Percentiles rank a stretch among this genome's conserved stretches.
Conservation (phyloP, 2,888 invertebrate species). For the Andricus quercusramuli region DNA sequence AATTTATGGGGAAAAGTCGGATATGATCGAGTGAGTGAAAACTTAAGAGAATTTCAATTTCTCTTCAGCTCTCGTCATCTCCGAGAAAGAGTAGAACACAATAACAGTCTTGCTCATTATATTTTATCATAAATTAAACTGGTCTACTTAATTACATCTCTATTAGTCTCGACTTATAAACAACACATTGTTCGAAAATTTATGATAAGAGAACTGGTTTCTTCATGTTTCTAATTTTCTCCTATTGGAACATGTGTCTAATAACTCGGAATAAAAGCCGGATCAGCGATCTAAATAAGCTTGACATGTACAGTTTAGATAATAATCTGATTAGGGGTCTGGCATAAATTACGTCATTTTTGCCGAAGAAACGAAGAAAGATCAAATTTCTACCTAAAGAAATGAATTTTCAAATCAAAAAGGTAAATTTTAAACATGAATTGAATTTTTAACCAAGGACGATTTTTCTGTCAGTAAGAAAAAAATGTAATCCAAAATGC, state of each 20-base stretch:
- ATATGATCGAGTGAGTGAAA: constrained; percentile 19
- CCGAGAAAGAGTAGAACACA: not conserved
- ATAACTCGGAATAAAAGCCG: not conserved
- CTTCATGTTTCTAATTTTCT: not conserved
- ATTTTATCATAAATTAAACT: not conserved
- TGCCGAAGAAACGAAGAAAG: no score
- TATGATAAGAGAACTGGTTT: not conserved
- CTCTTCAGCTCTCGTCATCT: constrained; percentile 13
- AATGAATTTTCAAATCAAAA: no score
- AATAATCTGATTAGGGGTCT: not conserved
- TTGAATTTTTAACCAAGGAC: no score
- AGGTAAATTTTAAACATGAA: no score
- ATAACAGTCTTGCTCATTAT: constrained; percentile 4
- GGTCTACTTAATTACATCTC: not conserved
- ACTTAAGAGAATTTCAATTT: constrained; percentile 23
- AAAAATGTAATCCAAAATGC: no score
- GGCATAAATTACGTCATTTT: no score
- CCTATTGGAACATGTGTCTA: not conserved
- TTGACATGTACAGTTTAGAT: not conserved
- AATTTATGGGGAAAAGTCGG: constrained; percentile 33
- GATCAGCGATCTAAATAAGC: not conserved
- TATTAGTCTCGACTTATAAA: constrained; percentile 11
- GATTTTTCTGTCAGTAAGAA: no score
- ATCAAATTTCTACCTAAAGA: no score
- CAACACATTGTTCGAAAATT: not conserved